Evolutionary conservation across 2,113 vertebrate species (phyloP).

Genomic region (Eurypyga helias): DNA sequence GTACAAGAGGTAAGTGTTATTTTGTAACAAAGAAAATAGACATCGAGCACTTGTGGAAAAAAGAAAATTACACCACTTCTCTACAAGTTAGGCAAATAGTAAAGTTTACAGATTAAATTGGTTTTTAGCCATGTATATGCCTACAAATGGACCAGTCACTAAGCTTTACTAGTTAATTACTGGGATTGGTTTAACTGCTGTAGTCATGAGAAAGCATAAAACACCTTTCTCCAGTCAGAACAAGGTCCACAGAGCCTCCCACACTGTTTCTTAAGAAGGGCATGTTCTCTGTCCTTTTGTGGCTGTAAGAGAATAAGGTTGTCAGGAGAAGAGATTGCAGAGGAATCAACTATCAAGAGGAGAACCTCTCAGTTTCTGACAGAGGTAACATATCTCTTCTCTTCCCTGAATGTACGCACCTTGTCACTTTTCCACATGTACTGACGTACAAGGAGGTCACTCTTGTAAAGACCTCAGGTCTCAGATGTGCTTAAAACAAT

Average conservation of each 20-base stretch:
- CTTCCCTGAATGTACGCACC: neutral
- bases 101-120: neutral
- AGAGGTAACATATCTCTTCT: neutral
- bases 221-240: neutral
- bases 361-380: rapidly evolving
- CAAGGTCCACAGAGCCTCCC: neutral
- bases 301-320: neutral
- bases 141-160: neutral
- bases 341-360: neutral
- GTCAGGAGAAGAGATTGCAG: neutral
- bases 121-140: neutral
- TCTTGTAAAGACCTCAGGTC: neutral
- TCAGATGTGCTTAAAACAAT: neutral
- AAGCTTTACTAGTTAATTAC: neutral
- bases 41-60: neutral
- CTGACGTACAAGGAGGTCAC: neutral
- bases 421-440: neutral
- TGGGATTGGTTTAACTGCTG: neutral
- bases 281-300: neutral
- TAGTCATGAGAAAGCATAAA: neutral
- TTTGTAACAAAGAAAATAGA: neutral
- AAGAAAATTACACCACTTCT: neutral
- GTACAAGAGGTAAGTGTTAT: neutral
- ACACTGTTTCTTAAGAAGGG: neutral
- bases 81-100: neutral